Conservation (phyloP, 2,888 invertebrate species). For the Cinara cedri region DNA sequence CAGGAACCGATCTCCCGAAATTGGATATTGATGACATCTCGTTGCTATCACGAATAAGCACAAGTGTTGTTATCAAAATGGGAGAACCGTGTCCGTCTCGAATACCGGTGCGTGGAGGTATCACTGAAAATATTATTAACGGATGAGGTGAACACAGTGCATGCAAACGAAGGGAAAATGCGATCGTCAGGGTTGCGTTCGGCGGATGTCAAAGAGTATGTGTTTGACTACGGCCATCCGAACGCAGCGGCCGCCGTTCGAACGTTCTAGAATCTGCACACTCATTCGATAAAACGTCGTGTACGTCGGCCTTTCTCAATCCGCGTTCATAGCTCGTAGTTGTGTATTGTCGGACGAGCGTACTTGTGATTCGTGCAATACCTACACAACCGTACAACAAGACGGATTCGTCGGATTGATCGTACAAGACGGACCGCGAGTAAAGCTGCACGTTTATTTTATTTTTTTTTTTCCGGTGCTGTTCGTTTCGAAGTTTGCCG, state of each 20-base stretch:
- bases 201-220: constrained; percentile 11
- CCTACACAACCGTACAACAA: too few relatives aligned
- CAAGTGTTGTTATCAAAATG: too few relatives aligned
- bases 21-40: too few relatives aligned
- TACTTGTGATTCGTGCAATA: background rate
- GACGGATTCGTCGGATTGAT: background rate
- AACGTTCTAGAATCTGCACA: constrained; percentile 45
- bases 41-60: too few relatives aligned
- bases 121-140: too few relatives aligned
- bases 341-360: background rate
- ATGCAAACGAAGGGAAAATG: background rate
- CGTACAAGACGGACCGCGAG: background rate
- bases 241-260: constrained; percentile 22
- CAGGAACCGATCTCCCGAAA: too few relatives aligned
- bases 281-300: constrained; percentile 43
- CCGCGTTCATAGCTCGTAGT: constrained; percentile 16
- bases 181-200: background rate
- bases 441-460: background rate
- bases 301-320: constrained; percentile 37
- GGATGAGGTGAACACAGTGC: too few relatives aligned
- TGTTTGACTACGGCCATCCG: background rate
- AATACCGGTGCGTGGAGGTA: too few relatives aligned
- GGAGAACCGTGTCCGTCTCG: too few relatives aligned
- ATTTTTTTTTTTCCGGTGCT: too few relatives aligned
- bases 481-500: too few relatives aligned